These are phyloP conservation scores for Lasioglossum baleicum DNA, from an alignment of 1,140 invertebrate species.

Conservation along the genomic window DNA sequence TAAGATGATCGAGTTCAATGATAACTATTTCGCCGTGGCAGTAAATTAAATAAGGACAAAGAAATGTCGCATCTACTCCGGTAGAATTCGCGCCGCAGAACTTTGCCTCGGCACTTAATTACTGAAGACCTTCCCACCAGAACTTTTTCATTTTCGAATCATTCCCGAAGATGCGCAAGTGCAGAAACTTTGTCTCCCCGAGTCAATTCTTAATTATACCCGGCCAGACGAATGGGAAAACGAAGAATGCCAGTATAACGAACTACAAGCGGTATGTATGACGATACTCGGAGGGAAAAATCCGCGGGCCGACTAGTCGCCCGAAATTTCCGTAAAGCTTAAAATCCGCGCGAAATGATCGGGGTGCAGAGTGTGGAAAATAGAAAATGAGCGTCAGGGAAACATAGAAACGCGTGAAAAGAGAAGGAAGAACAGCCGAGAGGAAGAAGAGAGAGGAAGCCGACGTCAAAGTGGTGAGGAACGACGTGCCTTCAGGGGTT, in stretches of 20 bases:
- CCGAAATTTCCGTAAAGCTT: constrained; percentile 37
- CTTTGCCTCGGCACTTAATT: neutral
- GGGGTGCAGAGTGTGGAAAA: neutral
- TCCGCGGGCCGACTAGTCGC: neutral
- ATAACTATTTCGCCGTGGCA: too few relatives aligned
- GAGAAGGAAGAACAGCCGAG: neutral
- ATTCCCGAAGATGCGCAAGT: neutral
- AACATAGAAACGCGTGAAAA: neutral
- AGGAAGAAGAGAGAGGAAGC: constrained; percentile 12
- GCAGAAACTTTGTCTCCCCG: neutral
- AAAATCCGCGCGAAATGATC: constrained; percentile 9
- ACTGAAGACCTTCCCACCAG: neutral
- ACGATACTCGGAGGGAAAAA: too few relatives aligned
- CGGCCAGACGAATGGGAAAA: too few relatives aligned
- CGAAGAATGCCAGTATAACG: neutral
- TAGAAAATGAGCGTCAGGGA: constrained; percentile 3
- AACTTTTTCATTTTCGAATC: neutral
- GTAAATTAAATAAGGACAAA: too few relatives aligned
- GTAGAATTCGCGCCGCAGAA: neutral
- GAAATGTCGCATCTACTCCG: too few relatives aligned
- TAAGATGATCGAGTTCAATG: too few relatives aligned
- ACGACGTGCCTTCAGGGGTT: constrained; percentile 37
- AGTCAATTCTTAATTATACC: neutral
- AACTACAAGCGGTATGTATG: too few relatives aligned
- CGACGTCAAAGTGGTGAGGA: constrained; percentile 40